These are phyloP conservation scores for Zhuqinia jingwanae DNA, from an alignment of 2,888 invertebrate genomes.

Conservation along the genomic window DNA sequence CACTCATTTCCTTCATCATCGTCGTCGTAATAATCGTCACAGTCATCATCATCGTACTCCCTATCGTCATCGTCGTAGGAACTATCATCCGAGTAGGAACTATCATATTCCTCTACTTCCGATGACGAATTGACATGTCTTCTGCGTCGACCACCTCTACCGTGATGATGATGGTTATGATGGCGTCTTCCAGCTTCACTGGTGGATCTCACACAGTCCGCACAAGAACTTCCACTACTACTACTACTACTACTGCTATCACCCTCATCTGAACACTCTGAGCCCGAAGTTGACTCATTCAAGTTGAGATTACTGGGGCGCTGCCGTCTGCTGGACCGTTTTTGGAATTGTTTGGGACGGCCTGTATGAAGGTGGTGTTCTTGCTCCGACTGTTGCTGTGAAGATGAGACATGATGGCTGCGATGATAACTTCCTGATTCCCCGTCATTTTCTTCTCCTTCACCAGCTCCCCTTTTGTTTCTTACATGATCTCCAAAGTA, in stretches of 20 bases:
- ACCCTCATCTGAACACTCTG: constrained; percentile 34
- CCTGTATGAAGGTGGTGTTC: constrained; percentile 19
- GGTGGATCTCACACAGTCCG: background rate
- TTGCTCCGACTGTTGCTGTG: background rate
- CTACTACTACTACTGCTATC: background rate
- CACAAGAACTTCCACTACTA: constrained; percentile 29
- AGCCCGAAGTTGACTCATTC: constrained; percentile 43
- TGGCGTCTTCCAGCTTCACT: background rate
- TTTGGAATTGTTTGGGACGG: constrained; percentile 1
- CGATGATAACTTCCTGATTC: background rate
- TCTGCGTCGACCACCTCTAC: background rate
- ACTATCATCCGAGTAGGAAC: constrained; percentile 63
- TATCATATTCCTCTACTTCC: constrained; percentile 55
- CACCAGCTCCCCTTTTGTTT: background rate
- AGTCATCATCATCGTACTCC: constrained; percentile 30
- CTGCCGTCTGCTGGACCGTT: background rate
- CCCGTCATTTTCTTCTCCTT: background rate
- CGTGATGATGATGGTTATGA: background rate
- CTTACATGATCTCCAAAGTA: constrained; percentile 59
- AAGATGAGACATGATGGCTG: background rate
- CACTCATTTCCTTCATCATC: constrained; percentile 63
- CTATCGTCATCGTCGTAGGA: constrained; percentile 43
- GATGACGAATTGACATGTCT: constrained; percentile 30
- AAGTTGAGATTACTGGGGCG: background rate
- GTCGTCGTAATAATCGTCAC: constrained; percentile 52